Conservation (phyloP, 2,113 vertebrate species). For the Eretmochelys imbricata region DNA sequence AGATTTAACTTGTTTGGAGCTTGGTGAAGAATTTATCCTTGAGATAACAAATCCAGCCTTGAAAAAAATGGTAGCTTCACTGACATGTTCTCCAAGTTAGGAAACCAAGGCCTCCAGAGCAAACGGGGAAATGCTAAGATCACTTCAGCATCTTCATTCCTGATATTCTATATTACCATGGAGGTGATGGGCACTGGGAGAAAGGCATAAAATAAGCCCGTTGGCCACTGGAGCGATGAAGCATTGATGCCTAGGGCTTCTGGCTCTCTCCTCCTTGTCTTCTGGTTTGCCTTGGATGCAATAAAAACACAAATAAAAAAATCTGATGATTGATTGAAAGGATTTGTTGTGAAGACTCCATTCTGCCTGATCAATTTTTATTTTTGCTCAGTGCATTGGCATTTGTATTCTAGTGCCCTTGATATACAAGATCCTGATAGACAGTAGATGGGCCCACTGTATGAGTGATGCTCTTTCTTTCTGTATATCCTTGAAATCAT, state of each 20-base stretch:
- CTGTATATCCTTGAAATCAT: no score
- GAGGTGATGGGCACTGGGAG: neutral
- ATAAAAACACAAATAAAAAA: neutral
- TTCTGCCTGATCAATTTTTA: neutral
- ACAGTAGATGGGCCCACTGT: neutral
- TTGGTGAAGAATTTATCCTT: neutral
- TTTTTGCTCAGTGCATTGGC: neutral
- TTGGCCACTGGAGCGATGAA: neutral
- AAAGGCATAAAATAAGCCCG: neutral
- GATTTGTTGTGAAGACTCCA: neutral
- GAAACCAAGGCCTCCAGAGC: neutral
- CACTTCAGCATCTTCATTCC: neutral
- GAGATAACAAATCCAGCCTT: neutral
- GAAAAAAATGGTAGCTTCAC: neutral
- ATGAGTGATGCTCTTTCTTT: no score
- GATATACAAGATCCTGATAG: neutral
- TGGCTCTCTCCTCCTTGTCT: neutral
- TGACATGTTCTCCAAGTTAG: neutral
- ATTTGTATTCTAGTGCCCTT: neutral
- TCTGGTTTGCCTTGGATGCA: neutral
- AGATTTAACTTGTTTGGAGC: no score
- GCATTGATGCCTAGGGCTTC: neutral
- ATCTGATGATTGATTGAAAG: neutral
- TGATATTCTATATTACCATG: neutral
- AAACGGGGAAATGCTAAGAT: neutral